Percentiles rank a stretch among this genome's conserved stretches.
Evolutionary conservation across 2,888 invertebrate species (phyloP).

Genomic region (Xiphydria camelus): DNA sequence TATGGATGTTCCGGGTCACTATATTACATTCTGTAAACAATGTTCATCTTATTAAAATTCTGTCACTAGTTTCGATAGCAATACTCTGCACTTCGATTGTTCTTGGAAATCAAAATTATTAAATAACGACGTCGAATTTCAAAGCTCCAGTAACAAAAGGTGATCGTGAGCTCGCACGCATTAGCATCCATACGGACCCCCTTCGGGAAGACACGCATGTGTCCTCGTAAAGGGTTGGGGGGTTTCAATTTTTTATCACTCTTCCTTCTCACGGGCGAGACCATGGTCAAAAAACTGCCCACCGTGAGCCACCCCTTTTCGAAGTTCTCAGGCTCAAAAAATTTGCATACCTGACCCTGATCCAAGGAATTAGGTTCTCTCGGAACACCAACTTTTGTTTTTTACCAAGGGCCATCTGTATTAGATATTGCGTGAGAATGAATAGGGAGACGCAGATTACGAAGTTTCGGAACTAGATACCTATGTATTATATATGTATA

Average conservation of each 20-base stretch:
- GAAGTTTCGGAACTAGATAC: no score
- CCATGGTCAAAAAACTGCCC: conserved; percentile 44
- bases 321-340: conserved; percentile 26
- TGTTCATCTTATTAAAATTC: no score
- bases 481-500: no score
- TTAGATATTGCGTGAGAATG: conserved; percentile 4
- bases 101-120: no score
- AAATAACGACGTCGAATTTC: no score
- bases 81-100: no score
- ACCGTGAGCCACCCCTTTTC: conserved; percentile 31
- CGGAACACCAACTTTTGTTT: conserved; percentile 15
- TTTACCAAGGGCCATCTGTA: conserved; percentile 6
- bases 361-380: neutral
- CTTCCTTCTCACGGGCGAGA: conserved; percentile 41
- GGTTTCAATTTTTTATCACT: conserved; percentile 32
- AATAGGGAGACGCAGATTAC: neutral
- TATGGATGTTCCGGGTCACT: no score
- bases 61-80: no score
- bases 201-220: neutral
- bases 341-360: conserved; percentile 34
- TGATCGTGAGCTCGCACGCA: no score
- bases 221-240: conserved; percentile 23
- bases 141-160: no score
- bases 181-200: neutral
- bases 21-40: no score